phyloP scores from a whole-genome alignment of 2,888 invertebrate species.

The Drosophila mettleri region DNA sequence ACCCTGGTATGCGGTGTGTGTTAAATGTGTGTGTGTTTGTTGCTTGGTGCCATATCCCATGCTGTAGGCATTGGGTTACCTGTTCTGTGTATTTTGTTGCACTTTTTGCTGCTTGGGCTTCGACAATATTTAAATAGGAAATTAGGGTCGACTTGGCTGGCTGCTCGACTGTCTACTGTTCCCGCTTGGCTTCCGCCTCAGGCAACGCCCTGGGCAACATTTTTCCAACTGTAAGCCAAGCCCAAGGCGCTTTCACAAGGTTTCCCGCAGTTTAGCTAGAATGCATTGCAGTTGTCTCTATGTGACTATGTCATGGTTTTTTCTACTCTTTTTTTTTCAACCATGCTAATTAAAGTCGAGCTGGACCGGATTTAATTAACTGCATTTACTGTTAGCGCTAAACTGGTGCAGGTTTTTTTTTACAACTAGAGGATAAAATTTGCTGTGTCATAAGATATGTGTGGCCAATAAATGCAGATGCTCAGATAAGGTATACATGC shows the following conservation, averaged over 20 bases:
- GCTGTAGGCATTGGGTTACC: constrained; percentile 57
- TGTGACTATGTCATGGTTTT: constrained; percentile 18
- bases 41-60: constrained; percentile 36
- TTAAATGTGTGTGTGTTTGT: constrained; percentile 2
- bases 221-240: constrained; percentile 36
- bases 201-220: constrained; percentile 29
- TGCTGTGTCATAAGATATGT: neutral
- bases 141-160: constrained; percentile 61
- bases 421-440: neutral
- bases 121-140: constrained; percentile 68
- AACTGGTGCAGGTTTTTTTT: constrained; percentile 47
- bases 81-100: constrained; percentile 28
- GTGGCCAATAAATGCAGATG: neutral
- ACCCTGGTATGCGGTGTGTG: constrained; percentile 9
- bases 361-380: constrained; percentile 43
- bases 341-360: constrained; percentile 56
- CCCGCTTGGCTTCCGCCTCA: constrained; percentile 55
- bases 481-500: neutral
- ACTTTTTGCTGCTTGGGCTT: constrained; percentile 43
- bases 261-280: constrained; percentile 55
- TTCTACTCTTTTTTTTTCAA: constrained; percentile 9
- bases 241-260: constrained; percentile 59
- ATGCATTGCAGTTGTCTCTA: constrained; percentile 24
- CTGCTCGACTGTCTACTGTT: constrained; percentile 22
- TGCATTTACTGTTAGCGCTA: constrained; percentile 57